These are phyloP conservation scores for Octonoba sinensis DNA, from an alignment of 2,888 invertebrate species.

Conservation along the genomic window DNA sequence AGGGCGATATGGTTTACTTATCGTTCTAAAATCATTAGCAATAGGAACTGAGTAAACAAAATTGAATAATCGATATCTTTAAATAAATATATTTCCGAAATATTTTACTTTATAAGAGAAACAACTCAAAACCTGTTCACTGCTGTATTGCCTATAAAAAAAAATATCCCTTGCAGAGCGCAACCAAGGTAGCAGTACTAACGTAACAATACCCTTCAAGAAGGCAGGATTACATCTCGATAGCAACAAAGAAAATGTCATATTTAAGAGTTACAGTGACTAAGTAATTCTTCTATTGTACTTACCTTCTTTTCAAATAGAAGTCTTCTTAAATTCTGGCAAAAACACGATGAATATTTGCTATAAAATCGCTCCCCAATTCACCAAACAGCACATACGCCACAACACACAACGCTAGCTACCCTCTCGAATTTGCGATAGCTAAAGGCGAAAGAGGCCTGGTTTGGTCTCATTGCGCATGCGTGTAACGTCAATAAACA, in stretches of 20 bases:
- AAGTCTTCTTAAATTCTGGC: background rate
- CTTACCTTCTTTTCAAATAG: background rate
- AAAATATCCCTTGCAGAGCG: slow-evolving; percentile 20
- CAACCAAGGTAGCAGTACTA: slow-evolving; percentile 49
- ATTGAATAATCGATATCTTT: too few species aligned
- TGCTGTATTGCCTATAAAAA: slow-evolving; percentile 13
- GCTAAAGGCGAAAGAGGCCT: slow-evolving; percentile 32
- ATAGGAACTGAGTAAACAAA: too few species aligned
- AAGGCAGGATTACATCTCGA: slow-evolving; percentile 15
- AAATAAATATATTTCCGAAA: too few species aligned
- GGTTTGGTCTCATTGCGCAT: slow-evolving; percentile 29
- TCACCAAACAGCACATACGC: background rate
- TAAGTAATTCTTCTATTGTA: background rate
- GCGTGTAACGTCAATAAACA: slow-evolving; percentile 46
- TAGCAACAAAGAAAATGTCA: background rate
- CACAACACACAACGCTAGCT: slow-evolving; percentile 16
- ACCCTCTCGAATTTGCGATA: slow-evolving; percentile 5
- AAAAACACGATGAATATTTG: too few species aligned
- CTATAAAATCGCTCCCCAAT: too few species aligned
- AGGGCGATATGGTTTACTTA: too few species aligned
- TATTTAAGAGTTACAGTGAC: background rate
- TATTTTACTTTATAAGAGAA: background rate
- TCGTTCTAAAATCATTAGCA: too few species aligned
- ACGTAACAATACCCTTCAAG: slow-evolving; percentile 46
- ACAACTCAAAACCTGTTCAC: slow-evolving; percentile 1